phyloP scores from a whole-genome alignment of 2,888 invertebrate species.

The Tachina grossa region DNA sequence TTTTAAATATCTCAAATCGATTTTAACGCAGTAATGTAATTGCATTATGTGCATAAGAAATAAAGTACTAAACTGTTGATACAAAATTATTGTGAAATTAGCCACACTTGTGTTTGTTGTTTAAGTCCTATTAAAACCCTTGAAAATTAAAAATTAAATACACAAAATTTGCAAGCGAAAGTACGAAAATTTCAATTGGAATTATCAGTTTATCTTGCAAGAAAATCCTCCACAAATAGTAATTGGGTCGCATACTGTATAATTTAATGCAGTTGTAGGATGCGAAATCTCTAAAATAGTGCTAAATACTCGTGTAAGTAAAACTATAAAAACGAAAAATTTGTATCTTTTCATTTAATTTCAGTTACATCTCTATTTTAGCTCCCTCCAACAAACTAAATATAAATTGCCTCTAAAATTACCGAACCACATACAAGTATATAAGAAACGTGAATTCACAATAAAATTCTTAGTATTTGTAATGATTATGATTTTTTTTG shows the following conservation, averaged over 20 bases:
- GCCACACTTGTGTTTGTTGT: constrained; percentile 12
- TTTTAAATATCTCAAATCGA: constrained; percentile 29
- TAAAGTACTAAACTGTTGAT: not conserved
- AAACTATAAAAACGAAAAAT: no score
- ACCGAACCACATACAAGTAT: constrained; percentile 59
- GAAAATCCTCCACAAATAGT: no score
- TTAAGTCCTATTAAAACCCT: constrained; percentile 17
- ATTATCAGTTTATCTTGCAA: no score
- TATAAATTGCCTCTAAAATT: constrained; percentile 22
- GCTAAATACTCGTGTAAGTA: no score
- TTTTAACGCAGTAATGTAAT: not conserved
- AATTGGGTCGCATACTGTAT: no score
- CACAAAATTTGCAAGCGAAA: not conserved
- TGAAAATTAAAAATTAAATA: not conserved
- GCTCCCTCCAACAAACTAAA: not conserved
- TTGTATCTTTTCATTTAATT: no score
- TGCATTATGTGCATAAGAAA: not conserved
- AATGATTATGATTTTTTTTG: constrained; percentile 9
- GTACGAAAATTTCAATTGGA: no score
- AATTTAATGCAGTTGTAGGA: no score
- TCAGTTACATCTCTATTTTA: not conserved
- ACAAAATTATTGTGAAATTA: not conserved
- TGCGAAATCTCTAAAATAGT: no score
- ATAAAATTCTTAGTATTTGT: constrained; percentile 57
- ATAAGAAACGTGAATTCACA: constrained; percentile 49